Percentiles rank a stretch among this genome's conserved stretches.
phyloP scores from a whole-genome alignment of 2,797 vertebrate genomes.

The Rousettus madagascariensis region DNA sequence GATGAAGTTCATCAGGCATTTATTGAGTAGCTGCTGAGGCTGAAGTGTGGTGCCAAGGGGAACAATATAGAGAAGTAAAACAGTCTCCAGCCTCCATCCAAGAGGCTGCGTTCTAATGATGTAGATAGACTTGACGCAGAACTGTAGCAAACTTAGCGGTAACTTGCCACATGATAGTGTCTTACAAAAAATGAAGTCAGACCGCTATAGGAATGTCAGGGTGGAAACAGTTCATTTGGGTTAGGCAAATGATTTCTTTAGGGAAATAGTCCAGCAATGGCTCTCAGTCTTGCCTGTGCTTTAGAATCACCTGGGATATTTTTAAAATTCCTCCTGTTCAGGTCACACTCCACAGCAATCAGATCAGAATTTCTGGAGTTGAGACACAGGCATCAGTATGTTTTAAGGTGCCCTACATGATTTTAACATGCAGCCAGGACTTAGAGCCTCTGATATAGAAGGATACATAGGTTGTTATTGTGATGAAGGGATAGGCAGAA shows the following conservation, averaged over 20 bases:
- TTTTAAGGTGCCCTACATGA: neutral
- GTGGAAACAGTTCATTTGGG: neutral
- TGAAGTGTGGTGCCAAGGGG: neutral
- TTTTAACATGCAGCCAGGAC: neutral
- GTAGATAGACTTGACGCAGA: neutral
- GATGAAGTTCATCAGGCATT: conserved; percentile 45
- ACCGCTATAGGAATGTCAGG: neutral
- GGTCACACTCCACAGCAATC: neutral
- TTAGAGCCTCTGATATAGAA: neutral
- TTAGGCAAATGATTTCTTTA: neutral
- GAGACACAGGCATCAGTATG: neutral
- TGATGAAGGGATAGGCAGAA: neutral
- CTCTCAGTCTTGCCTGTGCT: neutral
- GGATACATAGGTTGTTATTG: neutral
- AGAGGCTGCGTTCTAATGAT: neutral
- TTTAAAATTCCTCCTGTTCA: neutral
- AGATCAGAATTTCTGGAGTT: conserved; percentile 18
- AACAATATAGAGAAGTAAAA: neutral
- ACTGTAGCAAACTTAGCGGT: neutral
- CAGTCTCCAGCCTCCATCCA: neutral
- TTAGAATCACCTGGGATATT: neutral
- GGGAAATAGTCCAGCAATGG: neutral
- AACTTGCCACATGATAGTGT: neutral
- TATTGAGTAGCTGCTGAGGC: conserved; percentile 19
- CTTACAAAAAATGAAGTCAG: neutral